phyloP scores from a whole-genome alignment of 1,140 invertebrate genomes.

The Philotrypesis tridentata region DNA sequence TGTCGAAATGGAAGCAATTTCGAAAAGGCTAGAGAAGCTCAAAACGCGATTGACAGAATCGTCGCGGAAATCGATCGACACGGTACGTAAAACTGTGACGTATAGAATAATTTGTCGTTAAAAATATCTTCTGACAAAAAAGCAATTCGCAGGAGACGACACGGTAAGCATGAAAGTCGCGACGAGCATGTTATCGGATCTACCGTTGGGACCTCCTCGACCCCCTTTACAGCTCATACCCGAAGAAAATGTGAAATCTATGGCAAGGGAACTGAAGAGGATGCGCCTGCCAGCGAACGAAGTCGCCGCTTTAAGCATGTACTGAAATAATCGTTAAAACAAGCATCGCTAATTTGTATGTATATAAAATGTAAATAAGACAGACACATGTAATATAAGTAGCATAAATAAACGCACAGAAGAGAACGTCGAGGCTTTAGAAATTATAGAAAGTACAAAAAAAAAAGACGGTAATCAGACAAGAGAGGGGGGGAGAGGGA shows the following conservation, averaged over 20 bases:
- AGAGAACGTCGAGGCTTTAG: neutral
- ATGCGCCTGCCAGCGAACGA: conserved; percentile 13
- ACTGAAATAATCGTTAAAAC: neutral
- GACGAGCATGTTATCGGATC: conserved; percentile 76
- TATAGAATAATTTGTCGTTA: neutral
- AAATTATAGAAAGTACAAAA: conserved; percentile 7
- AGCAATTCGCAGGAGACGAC: conserved; percentile 76
- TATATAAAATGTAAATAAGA: neutral
- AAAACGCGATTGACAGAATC: conserved; percentile 69
- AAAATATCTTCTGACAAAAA: neutral
- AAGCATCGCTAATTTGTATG: neutral
- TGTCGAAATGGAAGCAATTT: conserved; percentile 59
- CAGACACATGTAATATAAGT: neutral
- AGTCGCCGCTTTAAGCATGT: neutral
- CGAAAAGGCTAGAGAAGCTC: conserved; percentile 65
- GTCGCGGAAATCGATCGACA: conserved; percentile 70
- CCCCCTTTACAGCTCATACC: conserved; percentile 72
- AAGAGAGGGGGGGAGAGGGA: too few species aligned
- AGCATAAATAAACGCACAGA: neutral
- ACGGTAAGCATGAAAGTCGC: conserved; percentile 81
- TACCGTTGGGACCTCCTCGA: conserved; percentile 77
- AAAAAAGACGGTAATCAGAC: conserved; percentile 36
- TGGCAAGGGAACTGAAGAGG: conserved; percentile 58
- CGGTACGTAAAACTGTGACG: conserved; percentile 66
- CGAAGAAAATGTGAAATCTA: conserved; percentile 56